phyloP scores from a whole-genome alignment of 2,888 invertebrate species.

The Meganola albula region DNA sequence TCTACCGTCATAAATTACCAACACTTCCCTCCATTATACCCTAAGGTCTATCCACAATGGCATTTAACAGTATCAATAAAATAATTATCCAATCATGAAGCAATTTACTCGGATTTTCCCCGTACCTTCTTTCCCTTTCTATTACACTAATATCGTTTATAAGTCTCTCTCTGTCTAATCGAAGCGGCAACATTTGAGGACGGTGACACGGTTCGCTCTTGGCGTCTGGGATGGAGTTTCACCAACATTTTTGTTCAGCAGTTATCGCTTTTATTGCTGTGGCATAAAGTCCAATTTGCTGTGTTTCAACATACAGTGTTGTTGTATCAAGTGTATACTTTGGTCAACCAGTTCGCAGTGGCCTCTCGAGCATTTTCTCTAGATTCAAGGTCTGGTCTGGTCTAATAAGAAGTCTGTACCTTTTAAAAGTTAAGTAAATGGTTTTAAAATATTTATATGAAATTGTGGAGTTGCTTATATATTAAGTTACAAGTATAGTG shows the following conservation, averaged over 20 bases:
- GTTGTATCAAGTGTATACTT: conserved; percentile 41
- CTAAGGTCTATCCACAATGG: conserved; percentile 45
- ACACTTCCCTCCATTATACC: conserved; percentile 38
- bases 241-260: conserved; percentile 22
- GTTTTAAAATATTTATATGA: too few species aligned
- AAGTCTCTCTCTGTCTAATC: conserved; percentile 35
- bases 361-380: conserved; percentile 48
- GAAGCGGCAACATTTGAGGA: conserved; percentile 47
- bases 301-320: background rate
- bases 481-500: too few species aligned
- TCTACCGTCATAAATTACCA: conserved; percentile 34
- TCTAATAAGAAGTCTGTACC: too few species aligned
- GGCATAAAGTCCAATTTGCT: conserved; percentile 11
- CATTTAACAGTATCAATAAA: conserved; percentile 72
- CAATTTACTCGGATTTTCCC: conserved; percentile 67
- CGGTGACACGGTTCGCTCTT: conserved; percentile 51
- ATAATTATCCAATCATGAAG: conserved; percentile 75
- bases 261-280: background rate
- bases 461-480: too few species aligned
- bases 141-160: conserved; percentile 12
- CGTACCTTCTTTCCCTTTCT: conserved; percentile 35
- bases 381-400: conserved; percentile 48
- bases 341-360: conserved; percentile 43
- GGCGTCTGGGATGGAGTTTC: conserved; percentile 40
- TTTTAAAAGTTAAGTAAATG: too few species aligned